A percentile compares a stretch with the other conserved stretches of the same genome.
phyloP scores from a whole-genome alignment of 2,113 vertebrate genomes.

The Lophura nycthemera region DNA sequence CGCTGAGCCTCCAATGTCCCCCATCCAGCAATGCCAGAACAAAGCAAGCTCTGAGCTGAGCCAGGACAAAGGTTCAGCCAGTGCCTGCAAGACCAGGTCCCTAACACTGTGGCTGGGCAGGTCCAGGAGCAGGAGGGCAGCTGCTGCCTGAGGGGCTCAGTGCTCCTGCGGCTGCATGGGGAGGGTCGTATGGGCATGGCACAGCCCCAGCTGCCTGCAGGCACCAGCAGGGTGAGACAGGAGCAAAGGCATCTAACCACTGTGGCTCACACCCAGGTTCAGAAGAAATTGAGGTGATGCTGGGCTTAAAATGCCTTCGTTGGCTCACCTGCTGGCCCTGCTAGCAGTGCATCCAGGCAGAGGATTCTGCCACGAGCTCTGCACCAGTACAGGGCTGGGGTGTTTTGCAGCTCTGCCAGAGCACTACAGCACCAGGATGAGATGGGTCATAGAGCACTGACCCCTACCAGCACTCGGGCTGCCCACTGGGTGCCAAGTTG shows the following conservation, averaged over 20 bases:
- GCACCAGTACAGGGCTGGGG: accelerated
- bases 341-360: background rate
- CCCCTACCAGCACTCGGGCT: background rate
- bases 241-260: no score
- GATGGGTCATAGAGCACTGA: background rate
- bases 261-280: no score
- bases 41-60: background rate
- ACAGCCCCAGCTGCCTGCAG: no score
- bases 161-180: no score
- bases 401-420: background rate
- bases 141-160: no score
- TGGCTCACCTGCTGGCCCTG: background rate
- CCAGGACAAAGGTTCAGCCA: background rate
- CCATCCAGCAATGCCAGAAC: slow-evolving; percentile 39
- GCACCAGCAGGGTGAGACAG: no score
- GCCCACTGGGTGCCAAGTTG: background rate
- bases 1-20: background rate
- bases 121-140: background rate
- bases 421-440: background rate
- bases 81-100: background rate
- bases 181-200: no score
- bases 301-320: background rate
- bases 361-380: background rate
- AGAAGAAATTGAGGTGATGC: background rate
- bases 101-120: accelerated